Evolutionary conservation across 2,888 invertebrate genomes (phyloP).

Genomic region (Eledona agricola): DNA sequence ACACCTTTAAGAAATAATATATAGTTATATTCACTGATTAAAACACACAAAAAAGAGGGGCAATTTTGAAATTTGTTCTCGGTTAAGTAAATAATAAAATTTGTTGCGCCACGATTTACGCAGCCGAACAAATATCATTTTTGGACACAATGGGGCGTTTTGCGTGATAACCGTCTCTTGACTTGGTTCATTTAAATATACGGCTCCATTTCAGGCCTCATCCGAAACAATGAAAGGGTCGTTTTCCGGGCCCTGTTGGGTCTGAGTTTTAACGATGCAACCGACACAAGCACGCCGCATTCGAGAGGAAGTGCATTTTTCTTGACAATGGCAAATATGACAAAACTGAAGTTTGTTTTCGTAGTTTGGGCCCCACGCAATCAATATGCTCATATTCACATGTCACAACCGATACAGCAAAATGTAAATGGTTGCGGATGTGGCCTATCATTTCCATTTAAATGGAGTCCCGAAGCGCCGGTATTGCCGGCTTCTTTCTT

Average conservation of each 20-base stretch:
- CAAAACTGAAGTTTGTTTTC: no score
- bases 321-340: no score
- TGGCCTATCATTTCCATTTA: slow-evolving; percentile 58
- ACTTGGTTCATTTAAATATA: slow-evolving; percentile 42
- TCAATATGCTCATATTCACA: slow-evolving; percentile 39
- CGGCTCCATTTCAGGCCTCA: slow-evolving; percentile 34
- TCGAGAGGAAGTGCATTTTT: slow-evolving; percentile 23
- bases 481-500: slow-evolving; percentile 55
- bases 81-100: slow-evolving; percentile 15
- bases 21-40: no score
- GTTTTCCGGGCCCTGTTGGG: slow-evolving; percentile 36
- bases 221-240: slow-evolving; percentile 41
- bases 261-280: slow-evolving; percentile 32
- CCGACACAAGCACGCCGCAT: slow-evolving; percentile 18
- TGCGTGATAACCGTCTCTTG: slow-evolving; percentile 37
- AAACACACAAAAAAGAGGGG: no score
- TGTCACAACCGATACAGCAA: slow-evolving; percentile 53
- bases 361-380: slow-evolving; percentile 27
- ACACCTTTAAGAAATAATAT: no score
- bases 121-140: slow-evolving; percentile 29
- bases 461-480: slow-evolving; percentile 54
- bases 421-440: slow-evolving; percentile 55
- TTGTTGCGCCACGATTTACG: slow-evolving; percentile 16
- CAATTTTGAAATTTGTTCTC: slow-evolving; percentile 6
- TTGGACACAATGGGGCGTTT: slow-evolving; percentile 28